Conservation (phyloP, 2,888 invertebrate genomes). For the Saturnia pavonia region DNA sequence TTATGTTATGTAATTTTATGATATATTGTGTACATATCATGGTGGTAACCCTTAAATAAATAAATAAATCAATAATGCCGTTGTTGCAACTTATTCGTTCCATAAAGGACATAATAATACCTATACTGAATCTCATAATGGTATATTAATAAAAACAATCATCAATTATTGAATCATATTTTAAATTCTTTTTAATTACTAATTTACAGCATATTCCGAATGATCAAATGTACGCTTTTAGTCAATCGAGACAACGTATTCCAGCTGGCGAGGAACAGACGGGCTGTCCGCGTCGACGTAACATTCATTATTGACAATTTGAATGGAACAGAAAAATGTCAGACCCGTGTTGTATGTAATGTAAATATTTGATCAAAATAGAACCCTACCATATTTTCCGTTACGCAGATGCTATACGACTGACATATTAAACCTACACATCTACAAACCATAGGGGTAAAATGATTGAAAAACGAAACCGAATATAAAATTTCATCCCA, state of each 20-base stretch:
- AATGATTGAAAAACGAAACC: background rate
- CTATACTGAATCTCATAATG: background rate
- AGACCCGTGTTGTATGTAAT: constrained; percentile 61
- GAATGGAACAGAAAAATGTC: constrained; percentile 67
- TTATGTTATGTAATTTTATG: too few relatives aligned
- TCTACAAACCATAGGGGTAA: background rate
- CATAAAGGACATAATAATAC: too few relatives aligned
- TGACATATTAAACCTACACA: constrained; percentile 31
- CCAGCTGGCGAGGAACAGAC: constrained; percentile 23
- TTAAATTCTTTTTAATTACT: background rate
- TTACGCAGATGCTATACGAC: constrained; percentile 40
- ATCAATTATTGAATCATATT: background rate
- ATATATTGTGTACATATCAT: too few relatives aligned
- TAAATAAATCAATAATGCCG: too few relatives aligned
- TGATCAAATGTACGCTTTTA: background rate
- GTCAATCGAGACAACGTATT: background rate
- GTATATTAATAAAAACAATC: background rate
- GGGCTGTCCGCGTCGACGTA: constrained; percentile 27
- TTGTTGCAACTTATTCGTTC: too few relatives aligned
- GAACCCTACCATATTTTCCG: constrained; percentile 37
- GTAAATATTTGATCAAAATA: constrained; percentile 70
- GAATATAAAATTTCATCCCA: background rate
- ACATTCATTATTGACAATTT: constrained; percentile 70
- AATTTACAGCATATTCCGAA: background rate
- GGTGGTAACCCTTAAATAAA: too few relatives aligned